These are phyloP conservation scores for Microcebus ravelobensis DNA, from an alignment of 2,113 vertebrate species.

Conservation along the genomic window DNA sequence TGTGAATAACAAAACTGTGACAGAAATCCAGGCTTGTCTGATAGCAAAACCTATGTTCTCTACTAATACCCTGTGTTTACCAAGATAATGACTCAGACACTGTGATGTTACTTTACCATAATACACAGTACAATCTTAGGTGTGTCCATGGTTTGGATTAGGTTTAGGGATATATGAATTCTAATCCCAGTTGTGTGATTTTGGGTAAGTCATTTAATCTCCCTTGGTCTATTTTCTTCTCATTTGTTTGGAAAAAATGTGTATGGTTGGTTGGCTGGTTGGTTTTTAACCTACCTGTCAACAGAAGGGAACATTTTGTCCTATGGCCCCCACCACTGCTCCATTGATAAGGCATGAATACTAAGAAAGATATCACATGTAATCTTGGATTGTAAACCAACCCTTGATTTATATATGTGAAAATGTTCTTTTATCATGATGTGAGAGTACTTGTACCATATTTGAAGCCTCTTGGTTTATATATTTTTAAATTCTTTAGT, in stretches of 20 bases:
- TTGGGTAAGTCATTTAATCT: background rate
- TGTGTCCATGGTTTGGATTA: background rate
- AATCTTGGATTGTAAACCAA: background rate
- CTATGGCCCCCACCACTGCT: background rate
- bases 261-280: no score
- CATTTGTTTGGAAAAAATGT: background rate
- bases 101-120: background rate
- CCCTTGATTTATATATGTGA: background rate
- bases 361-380: background rate
- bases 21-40: background rate
- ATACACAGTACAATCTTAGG: background rate
- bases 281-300: background rate
- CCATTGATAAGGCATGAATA: background rate
- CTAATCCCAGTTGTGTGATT: background rate
- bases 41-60: background rate
- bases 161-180: constrained; percentile 4
- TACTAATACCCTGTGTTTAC: background rate
- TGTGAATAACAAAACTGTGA: constrained; percentile 10
- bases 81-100: background rate
- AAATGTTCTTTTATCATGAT: background rate
- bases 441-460: background rate
- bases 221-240: background rate
- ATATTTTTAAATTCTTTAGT: background rate
- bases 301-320: background rate
- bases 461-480: background rate